Evolutionary conservation across 2,797 vertebrate species (phyloP).

Genomic region (Valencia hispanica): DNA sequence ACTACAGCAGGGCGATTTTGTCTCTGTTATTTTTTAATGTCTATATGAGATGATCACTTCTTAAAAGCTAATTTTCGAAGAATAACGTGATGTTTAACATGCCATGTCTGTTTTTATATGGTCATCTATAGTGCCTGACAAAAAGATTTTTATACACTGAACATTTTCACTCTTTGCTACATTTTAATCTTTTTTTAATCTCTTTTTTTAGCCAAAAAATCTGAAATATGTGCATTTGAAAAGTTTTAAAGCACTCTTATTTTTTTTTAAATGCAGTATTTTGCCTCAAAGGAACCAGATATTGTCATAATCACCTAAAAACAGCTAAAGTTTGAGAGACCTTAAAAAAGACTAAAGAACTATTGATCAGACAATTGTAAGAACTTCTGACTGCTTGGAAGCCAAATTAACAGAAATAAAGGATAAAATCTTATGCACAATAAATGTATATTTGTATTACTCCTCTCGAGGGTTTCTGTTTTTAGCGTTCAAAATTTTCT

Average conservation of each 20-base stretch:
- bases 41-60: neutral
- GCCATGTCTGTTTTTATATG: no score
- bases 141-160: no score
- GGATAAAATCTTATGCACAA: neutral
- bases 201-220: no score
- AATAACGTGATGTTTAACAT: no score
- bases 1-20: neutral
- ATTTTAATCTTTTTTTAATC: no score
- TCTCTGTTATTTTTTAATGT: neutral
- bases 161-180: no score
- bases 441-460: neutral
- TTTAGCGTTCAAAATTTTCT: neutral
- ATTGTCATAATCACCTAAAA: neutral
- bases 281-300: neutral
- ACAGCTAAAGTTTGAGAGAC: neutral
- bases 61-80: no score
- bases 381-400: neutral
- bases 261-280: neutral
- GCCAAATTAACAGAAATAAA: neutral
- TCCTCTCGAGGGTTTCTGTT: neutral
- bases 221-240: no score
- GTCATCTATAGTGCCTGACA: no score
- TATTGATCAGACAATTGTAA: neutral
- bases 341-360: neutral
- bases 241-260: no score